Base-by-base conservation (phyloP, 2,888 invertebrate species). In the Lasioglossum leucozonium region DNA sequence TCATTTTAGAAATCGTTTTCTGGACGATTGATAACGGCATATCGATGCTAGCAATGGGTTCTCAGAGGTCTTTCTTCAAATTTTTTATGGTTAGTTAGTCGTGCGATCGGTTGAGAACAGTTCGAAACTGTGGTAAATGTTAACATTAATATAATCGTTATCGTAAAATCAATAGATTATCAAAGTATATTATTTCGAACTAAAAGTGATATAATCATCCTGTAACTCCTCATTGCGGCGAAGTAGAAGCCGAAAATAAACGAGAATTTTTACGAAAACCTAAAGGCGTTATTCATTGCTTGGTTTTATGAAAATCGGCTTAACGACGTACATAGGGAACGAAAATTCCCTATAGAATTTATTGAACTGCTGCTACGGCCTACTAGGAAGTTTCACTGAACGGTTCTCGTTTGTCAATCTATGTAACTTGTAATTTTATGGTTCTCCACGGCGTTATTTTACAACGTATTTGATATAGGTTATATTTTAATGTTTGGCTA, bases 31-130 rank as follows among this genome's bases (percentile, higher is more conserved):
- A 55, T 62, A 34, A 55, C 34, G 26, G 51, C 67, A 26, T 51
- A 42, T 75, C 30, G 55, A 67, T 22, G 47, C 62, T 76, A 42
- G 42, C 71, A 37, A 51, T 42, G 62, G 18, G 75, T 75, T 86
- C 55, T 55, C 69, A 37, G 44, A 86, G 42, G 42, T 44, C 81
- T 81, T 85, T 77, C 81, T 74, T 13, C 40, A 69, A 86, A 76
- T 79, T 81, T 85, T 86, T 72, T 85, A 86, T 76, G 26, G 62
- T 67, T 62, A 77, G 81, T 86, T 79, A 51, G 74, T 77, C 47
- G 42, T 77, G 55, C 55, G 42, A 77, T 72, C 47, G 51, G 30
- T 78, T 72, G 67, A 55, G 55, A 51, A 65, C 74, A 58, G 26
- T 77, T 67, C 40, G 58, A 40, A 75, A 77, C 75, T 78, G 62